Evolutionary conservation across 64 coral and sea anemone genomes (phyloP), one percentile per base, ranked within the genome.

Genomic region (Catalaphyllia jardinei): DNA sequence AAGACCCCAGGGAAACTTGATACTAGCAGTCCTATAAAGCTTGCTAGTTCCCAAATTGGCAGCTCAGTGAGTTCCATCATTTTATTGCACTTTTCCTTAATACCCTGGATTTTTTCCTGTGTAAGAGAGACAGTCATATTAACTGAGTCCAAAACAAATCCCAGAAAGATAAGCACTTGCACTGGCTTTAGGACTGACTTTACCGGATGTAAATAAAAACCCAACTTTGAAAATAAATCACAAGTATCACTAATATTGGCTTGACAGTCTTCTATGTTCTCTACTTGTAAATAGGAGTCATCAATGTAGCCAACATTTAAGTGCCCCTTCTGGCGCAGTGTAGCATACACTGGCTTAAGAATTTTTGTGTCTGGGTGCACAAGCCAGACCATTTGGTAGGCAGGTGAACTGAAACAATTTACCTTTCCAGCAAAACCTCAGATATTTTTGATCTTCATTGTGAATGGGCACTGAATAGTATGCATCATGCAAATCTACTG

Each of bases 111-210:
- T 50, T 79, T 79, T 25, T 52, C 73, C 50, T 31, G 38, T 28
- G 72, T 88, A 77, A 88, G 57, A 28, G 72, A 76, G 22, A 88
- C 73, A 77, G 87, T 77, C 87, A 88, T 88, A 29, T 88, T 77
- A 52, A 88, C 73, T 33, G 83, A 86, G 65, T 86, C 63, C 65
- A 86, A 72, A 14, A 73, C 64, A 72, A 87, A 87, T 29, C 82
- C 85, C 71, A 75, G 85, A 87, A 87, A 87, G 28, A 49, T 74
- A 59, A 87, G 85, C 0, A 57, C 14, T 57, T 87, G 85, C 16
- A 87, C 61, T 76, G 87, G 52, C 22, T 78, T 35, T 64, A 88
- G 52, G 24, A 39, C 38, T 39, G 38, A 39, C 38, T 39, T 39
- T 4, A 39, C 38, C 38, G 4, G 38, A 2, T 3, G 38, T 39